Conservation (phyloP, 2,113 vertebrate genomes). For the Eulemur macaco region DNA sequence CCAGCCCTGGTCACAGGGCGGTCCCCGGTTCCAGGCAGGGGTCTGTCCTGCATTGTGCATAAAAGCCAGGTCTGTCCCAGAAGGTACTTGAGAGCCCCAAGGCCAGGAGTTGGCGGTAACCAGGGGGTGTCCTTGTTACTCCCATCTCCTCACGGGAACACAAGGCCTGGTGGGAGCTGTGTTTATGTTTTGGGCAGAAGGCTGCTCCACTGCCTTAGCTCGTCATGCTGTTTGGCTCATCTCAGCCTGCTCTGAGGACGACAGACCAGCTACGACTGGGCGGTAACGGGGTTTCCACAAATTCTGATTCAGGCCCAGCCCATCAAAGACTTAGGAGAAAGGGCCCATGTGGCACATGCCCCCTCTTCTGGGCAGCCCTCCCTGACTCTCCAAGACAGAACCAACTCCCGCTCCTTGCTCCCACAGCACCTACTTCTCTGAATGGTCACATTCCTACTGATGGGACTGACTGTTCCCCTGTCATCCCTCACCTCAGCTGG, state of each 20-base stretch:
- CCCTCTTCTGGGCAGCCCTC: neutral
- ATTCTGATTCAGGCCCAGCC: neutral
- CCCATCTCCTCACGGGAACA: neutral
- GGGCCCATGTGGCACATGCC: neutral
- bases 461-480: rapidly evolving
- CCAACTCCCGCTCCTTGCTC: neutral
- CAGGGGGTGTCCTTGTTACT: neutral
- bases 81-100: neutral
- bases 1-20: neutral
- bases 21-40: no score
- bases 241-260: neutral
- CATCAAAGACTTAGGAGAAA: neutral
- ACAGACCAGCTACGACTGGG: neutral
- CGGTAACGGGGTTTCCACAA: neutral
- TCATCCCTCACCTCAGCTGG: neutral
- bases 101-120: neutral
- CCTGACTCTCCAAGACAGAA: neutral
- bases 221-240: neutral
- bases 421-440: neutral
- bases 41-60: neutral
- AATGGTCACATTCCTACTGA: neutral
- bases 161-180: rapidly evolving
- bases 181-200: neutral
- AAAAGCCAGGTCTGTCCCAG: neutral
- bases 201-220: neutral